Evolutionary conservation across 2,113 vertebrate species (phyloP).

Genomic region (Peucedramus taeniatus): DNA sequence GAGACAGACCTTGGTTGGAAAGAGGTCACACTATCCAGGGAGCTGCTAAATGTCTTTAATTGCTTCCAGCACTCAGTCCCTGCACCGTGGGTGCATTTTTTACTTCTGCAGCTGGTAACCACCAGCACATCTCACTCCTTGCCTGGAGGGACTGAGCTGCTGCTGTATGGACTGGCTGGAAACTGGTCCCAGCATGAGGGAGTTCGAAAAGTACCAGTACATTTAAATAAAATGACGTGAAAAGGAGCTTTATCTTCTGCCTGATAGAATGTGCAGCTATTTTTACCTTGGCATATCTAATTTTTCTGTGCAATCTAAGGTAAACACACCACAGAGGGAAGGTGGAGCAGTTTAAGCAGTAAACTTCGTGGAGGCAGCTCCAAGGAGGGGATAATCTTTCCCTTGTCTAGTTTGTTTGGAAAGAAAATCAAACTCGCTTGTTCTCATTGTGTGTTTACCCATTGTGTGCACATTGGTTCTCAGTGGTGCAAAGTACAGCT

Average conservation of each 20-base stretch:
- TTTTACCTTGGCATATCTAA: background rate
- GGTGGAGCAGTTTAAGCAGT: background rate
- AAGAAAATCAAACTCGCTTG: background rate
- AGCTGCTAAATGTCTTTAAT: background rate
- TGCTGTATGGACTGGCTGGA: background rate
- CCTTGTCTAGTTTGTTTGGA: constrained; percentile 7
- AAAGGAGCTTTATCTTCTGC: background rate
- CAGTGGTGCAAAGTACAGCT: background rate
- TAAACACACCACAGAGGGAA: background rate
- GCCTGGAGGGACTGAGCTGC: background rate
- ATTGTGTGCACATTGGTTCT: background rate
- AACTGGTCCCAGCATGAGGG: background rate
- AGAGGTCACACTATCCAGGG: background rate
- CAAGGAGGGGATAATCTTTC: constrained; percentile 11
- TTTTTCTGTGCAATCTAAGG: background rate
- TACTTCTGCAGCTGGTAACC: background rate
- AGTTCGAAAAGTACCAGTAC: background rate
- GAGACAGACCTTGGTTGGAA: background rate
- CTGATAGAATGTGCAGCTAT: background rate
- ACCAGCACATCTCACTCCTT: background rate
- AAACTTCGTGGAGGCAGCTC: background rate
- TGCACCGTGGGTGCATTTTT: background rate
- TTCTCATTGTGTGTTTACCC: background rate
- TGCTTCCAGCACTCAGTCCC: background rate
- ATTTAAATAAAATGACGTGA: background rate